These are phyloP conservation scores for Semnornis frantzii DNA, from an alignment of 2,113 vertebrate genomes.

Conservation along the genomic window DNA sequence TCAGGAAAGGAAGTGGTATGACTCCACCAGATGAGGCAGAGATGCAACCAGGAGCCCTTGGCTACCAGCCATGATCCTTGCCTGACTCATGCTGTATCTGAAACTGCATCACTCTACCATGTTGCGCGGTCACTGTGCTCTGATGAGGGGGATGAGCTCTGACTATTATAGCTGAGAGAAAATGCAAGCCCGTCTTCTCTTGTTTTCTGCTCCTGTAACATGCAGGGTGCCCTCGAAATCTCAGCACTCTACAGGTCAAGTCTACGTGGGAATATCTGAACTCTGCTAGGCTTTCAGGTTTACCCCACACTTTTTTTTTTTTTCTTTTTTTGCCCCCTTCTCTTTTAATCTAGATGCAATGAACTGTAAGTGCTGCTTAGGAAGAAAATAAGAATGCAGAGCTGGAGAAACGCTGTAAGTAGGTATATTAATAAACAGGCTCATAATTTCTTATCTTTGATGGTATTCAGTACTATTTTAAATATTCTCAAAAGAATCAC, in stretches of 20 bases:
- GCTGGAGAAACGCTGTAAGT: not conserved
- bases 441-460: slow-evolving; percentile 64
- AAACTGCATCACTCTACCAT: not conserved
- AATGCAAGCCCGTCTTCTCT: not conserved
- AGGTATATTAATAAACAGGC: slow-evolving; percentile 51
- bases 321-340: not conserved
- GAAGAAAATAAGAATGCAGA: slow-evolving; percentile 32
- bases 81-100: not conserved
- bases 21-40: not conserved
- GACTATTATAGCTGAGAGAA: not conserved
- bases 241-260: not conserved
- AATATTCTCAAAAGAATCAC: slow-evolving; percentile 56
- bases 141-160: fast-evolving
- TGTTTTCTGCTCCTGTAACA: not conserved
- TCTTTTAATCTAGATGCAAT: not conserved
- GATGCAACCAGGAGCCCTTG: not conserved
- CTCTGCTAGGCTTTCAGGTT: not conserved
- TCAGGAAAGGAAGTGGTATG: not conserved
- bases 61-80: not conserved
- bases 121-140: not conserved
- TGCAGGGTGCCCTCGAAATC: not conserved
- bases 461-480: slow-evolving; percentile 58
- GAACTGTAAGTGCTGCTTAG: slow-evolving; percentile 35
- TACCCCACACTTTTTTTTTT: no score
- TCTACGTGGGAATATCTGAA: not conserved